Evolutionary conservation across 2,797 vertebrate species (phyloP), one percentile per base, ranked within the genome.

Genomic region (Fratercula arctica): DNA sequence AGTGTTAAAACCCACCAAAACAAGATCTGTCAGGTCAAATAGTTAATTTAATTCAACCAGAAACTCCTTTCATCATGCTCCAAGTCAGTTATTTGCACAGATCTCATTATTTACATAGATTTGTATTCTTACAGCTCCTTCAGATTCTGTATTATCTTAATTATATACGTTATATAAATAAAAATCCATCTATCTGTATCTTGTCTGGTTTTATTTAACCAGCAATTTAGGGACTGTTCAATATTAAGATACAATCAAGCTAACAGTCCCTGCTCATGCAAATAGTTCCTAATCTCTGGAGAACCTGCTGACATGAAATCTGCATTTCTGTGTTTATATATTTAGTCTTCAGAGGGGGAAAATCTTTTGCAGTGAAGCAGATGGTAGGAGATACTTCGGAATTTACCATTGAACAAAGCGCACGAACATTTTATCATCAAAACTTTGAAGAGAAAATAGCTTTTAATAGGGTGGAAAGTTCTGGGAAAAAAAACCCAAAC

Each of bases 191-290:
- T 61, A 45, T 92, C 63, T 92, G 23, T 67, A 74, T 90, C 80
- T 94, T 84, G 56, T 74, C 91, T 95, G 60, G 9, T 31, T 95
- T 91, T 85, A 93, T 83, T 95, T 94, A 91, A 89, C 60, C 64
- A 94, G 75, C 35, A 91, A 51, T 92, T 92, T 89, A 45, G 79
- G 35, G 60, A 83, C 11, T 39, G 56, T 56, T 95, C 85, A 91
- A 13, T 96, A 85, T 93, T 85, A 87, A 95, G 87, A 95, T 89
- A 93, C 57, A 95, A 92, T 95, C 91, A 94, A 96, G 72, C 75
- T 85, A 93, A 80, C 56, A 85, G 60, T 79, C 43, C 45, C 35
- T 87, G 56, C 85, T 91, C 76, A 87, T 79, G 68, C 81, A 87
- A 92, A 87, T 95, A 80, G 23, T 51, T 87, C n/a, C 68, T 94